Percentiles rank a stretch among this genome's conserved stretches.
phyloP scores from a whole-genome alignment of 2,888 invertebrate species.

The Dicranocentrus wangi region DNA sequence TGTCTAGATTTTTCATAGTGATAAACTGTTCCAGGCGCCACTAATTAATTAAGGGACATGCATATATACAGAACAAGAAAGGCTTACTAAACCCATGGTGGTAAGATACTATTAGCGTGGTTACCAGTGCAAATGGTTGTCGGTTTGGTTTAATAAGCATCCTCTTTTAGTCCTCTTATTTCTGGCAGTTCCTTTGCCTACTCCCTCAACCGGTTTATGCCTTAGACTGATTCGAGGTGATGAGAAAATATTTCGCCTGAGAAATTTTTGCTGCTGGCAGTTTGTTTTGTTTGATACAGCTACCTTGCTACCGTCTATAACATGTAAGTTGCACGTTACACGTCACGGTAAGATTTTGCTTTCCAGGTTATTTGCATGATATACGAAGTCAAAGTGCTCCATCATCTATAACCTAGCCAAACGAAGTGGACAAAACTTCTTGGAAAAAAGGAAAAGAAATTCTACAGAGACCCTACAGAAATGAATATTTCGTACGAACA shows the following conservation, averaged over 20 bases:
- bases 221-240: not conserved
- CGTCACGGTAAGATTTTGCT: not conserved
- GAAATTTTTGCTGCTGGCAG: conserved; percentile 35
- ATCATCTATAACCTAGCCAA: too few relatives aligned
- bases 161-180: conserved; percentile 27
- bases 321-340: not conserved
- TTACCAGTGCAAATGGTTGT: conserved; percentile 41
- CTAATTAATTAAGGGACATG: conserved; percentile 53
- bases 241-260: conserved; percentile 50
- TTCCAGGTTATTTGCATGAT: too few relatives aligned
- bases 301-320: conserved; percentile 16
- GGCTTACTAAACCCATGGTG: not conserved
- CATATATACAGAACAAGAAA: conserved; percentile 1
- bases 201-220: conserved; percentile 50
- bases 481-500: not conserved
- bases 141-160: conserved; percentile 46
- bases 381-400: too few relatives aligned
- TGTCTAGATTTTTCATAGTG: conserved; percentile 31
- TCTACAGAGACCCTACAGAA: conserved; percentile 11
- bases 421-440: not conserved
- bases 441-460: conserved; percentile 35
- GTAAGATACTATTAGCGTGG: conserved; percentile 2
- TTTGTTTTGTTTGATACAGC: not conserved
- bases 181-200: not conserved
- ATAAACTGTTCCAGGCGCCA: conserved; percentile 56